Evolutionary conservation across 2,797 vertebrate genomes (phyloP).

Genomic region (Champsocephalus esox): DNA sequence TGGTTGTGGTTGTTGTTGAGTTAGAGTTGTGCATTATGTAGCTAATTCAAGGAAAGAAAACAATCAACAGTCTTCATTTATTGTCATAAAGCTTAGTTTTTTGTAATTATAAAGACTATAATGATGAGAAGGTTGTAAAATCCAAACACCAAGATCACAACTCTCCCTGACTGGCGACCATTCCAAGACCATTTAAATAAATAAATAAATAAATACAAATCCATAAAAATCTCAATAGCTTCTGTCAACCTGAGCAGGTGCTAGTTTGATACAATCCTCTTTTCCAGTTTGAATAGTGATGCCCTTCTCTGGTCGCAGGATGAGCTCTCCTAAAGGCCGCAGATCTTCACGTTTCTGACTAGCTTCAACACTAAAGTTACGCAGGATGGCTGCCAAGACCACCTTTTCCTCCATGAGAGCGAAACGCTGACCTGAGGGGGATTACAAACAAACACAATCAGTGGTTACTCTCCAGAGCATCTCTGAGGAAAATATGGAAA

Average conservation of each 20-base stretch:
- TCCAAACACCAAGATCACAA: constrained; percentile 6
- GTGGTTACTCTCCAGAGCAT: not conserved
- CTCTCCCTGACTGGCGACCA: constrained; percentile 2
- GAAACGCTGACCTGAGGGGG: constrained; percentile 90
- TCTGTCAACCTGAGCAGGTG: not conserved
- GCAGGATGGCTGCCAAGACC: constrained; percentile 88
- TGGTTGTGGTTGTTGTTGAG: not conserved
- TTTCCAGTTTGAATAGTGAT: constrained; percentile 91
- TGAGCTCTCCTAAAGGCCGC: constrained; percentile 86
- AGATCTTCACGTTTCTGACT: constrained; percentile 89
- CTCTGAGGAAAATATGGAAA: not conserved
- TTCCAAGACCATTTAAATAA: not conserved
- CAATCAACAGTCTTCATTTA: not conserved
- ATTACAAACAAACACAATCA: not conserved
- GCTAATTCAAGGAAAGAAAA: not conserved
- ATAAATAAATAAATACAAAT: too few species aligned
- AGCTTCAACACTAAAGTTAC: constrained; percentile 87
- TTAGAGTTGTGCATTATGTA: not conserved
- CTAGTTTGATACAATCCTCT: constrained; percentile 59
- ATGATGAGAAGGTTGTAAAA: constrained; percentile 16
- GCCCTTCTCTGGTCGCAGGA: constrained; percentile 90
- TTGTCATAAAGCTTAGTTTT: constrained; percentile 9
- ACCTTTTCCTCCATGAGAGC: constrained; percentile 95
- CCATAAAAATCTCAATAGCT: not conserved
- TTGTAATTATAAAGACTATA: constrained; percentile 15